These are phyloP conservation scores for Parascotia fuliginaria DNA, from an alignment of 2,888 invertebrate genomes.

Conservation along the genomic window DNA sequence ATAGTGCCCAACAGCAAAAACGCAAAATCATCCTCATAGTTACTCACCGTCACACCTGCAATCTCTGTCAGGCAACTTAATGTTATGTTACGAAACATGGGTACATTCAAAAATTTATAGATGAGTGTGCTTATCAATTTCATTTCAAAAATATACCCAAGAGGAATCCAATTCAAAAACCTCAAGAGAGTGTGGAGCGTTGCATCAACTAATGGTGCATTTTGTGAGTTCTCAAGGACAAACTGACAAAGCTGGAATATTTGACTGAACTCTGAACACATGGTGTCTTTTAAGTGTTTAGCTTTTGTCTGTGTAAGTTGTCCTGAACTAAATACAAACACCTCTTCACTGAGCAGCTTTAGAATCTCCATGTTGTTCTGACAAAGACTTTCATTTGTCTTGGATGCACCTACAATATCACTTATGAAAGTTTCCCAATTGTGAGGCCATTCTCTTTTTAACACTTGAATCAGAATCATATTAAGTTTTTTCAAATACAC, in stretches of 20 bases:
- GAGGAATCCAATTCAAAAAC: conserved; percentile 99
- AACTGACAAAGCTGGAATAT: conserved; percentile 99
- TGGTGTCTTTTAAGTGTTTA: conserved; percentile 99
- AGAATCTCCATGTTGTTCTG: conserved; percentile 99
- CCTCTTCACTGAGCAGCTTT: conserved; percentile 98
- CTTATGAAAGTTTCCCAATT: conserved; percentile 99
- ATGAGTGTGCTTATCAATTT: conserved; percentile 97
- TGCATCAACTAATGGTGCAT: conserved; percentile 97
- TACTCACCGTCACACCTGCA: conserved; percentile 94
- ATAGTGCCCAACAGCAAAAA: conserved; percentile 96
- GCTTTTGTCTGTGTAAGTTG: conserved; percentile 99
- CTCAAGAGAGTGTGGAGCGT: conserved; percentile 98
- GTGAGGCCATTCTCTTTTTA: conserved; percentile 99
- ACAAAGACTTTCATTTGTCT: conserved; percentile 99
- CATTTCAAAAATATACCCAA: conserved; percentile 99
- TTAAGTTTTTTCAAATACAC: conserved; percentile 99
- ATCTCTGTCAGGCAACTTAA: conserved; percentile 99
- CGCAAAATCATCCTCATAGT: conserved; percentile 97
- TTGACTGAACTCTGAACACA: conserved; percentile 99
- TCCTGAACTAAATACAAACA: conserved; percentile 99
- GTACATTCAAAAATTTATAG: conserved; percentile 98
- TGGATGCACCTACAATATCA: conserved; percentile 99
- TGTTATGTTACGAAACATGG: conserved; percentile 98
- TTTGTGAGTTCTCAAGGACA: conserved; percentile 99
- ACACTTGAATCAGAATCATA: conserved; percentile 99